Base-by-base conservation (phyloP, 2,797 vertebrate genomes). In the Tamandua tetradactyla region DNA sequence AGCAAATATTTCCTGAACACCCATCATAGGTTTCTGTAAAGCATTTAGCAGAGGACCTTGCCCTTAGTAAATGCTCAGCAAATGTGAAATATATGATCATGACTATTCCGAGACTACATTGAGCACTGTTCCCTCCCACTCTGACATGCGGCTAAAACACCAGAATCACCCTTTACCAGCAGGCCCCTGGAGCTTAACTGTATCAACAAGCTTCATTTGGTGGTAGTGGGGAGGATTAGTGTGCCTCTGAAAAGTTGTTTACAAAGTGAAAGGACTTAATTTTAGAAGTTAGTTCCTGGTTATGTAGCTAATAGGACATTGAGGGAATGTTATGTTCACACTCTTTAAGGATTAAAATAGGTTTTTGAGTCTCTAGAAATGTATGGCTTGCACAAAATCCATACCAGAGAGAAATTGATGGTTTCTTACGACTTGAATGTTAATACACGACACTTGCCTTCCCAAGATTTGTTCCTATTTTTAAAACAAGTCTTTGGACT, bases 361-460 rank as follows among this genome's bases (percentile, higher is more conserved):
- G 35, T 69, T 94, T 59, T n/a, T 88, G 25, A 85, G 22, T 57
- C 14, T 91, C 40, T 11, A 72, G 22, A 91, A 94, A 74, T 86
- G 18, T 88, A 22, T 62, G 62, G 8, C 42, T 84, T 91, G 22
- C 32, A 75, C 40, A n/a, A 75, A 74, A 79, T 25, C 22, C 13
- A 76, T 32, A 47, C n/a, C 44, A 87, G 44, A 75, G 47, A 42
- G 25, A 87, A 90, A 55, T 2, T 92, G 27, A 15, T 87, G n/a
- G 52, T 81, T 94, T 64, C 78, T 83, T 49, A 62, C 40, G 61
- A 55, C 27, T 82, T 89, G n/a, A 91, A 55, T 25, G 2, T 74
- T 82, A 49, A 88, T 68, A 32, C 5, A 82, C 62, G 68, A 61
- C 20, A 59, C 64, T 79, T 94, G 72, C 8, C 30, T 83, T 93